phyloP scores from a whole-genome alignment of 2,888 invertebrate species.

The Pristionchus japonicus region DNA sequence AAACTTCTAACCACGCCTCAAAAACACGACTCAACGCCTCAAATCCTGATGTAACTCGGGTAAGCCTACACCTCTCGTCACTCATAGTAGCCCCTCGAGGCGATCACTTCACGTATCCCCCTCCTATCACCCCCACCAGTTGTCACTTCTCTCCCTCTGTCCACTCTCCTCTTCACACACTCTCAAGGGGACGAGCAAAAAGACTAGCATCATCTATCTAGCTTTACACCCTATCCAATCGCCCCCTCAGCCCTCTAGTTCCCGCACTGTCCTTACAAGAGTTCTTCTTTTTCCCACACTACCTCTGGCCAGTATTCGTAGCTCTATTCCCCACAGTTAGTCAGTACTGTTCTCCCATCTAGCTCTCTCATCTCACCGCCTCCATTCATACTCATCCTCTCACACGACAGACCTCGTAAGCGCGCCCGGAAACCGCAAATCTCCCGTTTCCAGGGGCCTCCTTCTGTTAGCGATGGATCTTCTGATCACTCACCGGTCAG shows the following conservation, averaged over 20 bases:
- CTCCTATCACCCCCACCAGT: not conserved
- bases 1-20: too few relatives aligned
- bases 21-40: too few relatives aligned
- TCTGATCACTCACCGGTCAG: too few relatives aligned
- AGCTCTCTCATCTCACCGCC: not conserved
- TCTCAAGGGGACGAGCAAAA: not conserved
- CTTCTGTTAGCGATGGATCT: too few relatives aligned
- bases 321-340: not conserved
- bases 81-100: not conserved
- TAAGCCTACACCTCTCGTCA: not conserved
- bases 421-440: not conserved
- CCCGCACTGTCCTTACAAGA: too few relatives aligned
- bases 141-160: constrained; percentile 2
- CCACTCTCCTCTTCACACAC: not conserved
- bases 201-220: not conserved
- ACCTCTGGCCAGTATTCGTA: too few relatives aligned
- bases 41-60: not conserved
- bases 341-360: not conserved
- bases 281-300: too few relatives aligned
- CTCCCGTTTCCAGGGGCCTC: not conserved
- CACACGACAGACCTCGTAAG: too few relatives aligned
- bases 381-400: not conserved
- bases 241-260: not conserved
- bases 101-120: not conserved
- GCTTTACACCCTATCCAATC: not conserved